Evolutionary conservation across 2,888 invertebrate genomes (phyloP), one percentile per base, ranked within the genome.

Genomic region (Cistogaster globosa): DNA sequence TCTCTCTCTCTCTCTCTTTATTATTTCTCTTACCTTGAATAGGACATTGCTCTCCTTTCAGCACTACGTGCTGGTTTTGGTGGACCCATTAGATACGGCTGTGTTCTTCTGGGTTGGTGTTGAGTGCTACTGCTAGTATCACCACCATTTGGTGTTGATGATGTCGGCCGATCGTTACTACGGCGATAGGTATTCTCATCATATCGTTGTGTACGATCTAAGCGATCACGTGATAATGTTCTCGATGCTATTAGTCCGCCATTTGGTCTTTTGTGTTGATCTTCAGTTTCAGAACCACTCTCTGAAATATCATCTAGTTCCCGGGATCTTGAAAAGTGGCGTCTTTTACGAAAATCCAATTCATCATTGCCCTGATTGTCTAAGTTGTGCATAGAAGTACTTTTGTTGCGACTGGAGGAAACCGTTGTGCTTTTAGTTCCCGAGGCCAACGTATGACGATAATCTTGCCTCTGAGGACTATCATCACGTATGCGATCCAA

Each of bases 251-350:
- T 88, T 0, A 76, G 68, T 0, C 81, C 77, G 18, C 87, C 86
- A 57, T 88, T 80, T 2, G 88, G 88, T 11, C 91, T 88, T 68
- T 90, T 90, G 60, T 91, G 89, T 53, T 89, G 88, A 14, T 91
- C 90, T 87, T 93, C 93, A 12, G 91, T 91, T 79, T 93, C 93
- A 1, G 93, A 93, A 53, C 92, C 92, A 71, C 92, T 93, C 88
- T 93, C 93, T 0, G 92, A 92, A 57, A 93, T 92, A 63, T 92
- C 91, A 87, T 94, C 94, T 32, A 93, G 88, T 63, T 92, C 91
- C n/a, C 94, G 92, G 3, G 92, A 92, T n/a, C 93, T 90, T 1
- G 94, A 92, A 18, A 91, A 92, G 22, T 92, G 91, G 14, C 92
- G 92, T 4, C 91, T 87, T 79, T 91, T 91, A 20, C 91, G 90